phyloP scores from a whole-genome alignment of 92 coral and sea anemone species.

The Phenganax stokvisi region DNA sequence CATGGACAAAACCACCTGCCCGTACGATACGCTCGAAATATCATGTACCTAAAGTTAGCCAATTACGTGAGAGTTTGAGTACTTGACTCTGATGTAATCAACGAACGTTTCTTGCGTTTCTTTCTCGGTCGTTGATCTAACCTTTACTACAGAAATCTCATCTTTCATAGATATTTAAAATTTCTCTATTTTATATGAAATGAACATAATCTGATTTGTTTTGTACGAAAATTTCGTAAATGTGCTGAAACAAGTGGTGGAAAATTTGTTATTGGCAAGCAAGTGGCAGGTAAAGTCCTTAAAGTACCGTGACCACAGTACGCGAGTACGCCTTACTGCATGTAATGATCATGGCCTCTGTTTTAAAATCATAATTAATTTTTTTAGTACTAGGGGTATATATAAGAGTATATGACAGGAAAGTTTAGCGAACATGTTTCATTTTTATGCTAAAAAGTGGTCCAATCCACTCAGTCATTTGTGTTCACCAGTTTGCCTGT shows the following conservation, averaged over 20 bases:
- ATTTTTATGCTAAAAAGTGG: too few species aligned
- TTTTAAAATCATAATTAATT: neutral
- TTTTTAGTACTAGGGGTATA: too few species aligned
- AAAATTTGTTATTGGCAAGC: neutral
- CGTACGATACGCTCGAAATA: constrained; percentile 16
- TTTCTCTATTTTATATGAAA: neutral
- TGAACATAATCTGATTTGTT: neutral
- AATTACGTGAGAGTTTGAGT: constrained; percentile 5
- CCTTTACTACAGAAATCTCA: neutral
- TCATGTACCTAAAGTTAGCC: constrained; percentile 13
- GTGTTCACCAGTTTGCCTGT: too few species aligned
- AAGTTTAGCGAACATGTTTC: too few species aligned
- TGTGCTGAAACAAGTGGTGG: neutral
- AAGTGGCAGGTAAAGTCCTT: constrained; percentile 1
- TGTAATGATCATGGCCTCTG: neutral
- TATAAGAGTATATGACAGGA: too few species aligned
- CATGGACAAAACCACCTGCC: constrained; percentile 27
- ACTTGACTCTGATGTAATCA: constrained; percentile 34
- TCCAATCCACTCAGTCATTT: too few species aligned
- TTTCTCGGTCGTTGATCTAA: neutral
- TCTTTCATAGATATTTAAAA: neutral
- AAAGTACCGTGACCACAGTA: neutral
- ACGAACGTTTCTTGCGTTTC: neutral
- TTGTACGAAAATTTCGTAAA: neutral
- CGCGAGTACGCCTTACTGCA: neutral